Base-by-base conservation (phyloP, 2,888 invertebrate species). In the Achlya flavicornis region DNA sequence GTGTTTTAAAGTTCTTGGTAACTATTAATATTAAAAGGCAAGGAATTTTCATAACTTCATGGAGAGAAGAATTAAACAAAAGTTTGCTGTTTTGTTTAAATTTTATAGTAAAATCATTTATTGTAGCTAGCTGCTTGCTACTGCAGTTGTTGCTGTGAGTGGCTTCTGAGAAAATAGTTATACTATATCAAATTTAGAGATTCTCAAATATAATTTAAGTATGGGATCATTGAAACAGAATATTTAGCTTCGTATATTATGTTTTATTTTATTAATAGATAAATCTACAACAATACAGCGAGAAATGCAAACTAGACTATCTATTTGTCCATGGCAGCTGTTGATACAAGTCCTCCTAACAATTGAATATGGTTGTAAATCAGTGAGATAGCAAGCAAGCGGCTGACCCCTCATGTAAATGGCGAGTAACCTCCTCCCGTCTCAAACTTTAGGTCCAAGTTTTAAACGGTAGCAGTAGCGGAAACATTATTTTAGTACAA, bases 341-440 rank as follows among this genome's bases (percentile, higher is more conserved):
- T 88, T 91, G 89, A 89, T 92, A 88, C 89, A 88, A 88, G 85
- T 86, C 82, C 80, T 80, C 84, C 86, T 83, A 86, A 90, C 91
- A 92, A 92, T 92, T 91, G 92, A 92, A 92, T 92, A 87, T 85
- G 86, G 88, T 77, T 83, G 88, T 92, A 92, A 92, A 92, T 92
- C 92, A 92, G 86, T 66, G 81, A 86, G 91, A 91, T 91, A 91
- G 87, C 83, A 76, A 77, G 70, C 78, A 78, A 79, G 79, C 53
- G 53, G 19, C 84, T 91, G 88, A 90, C 90, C 89, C 82, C 86
- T 86, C 89, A 90, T 90, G 90, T 88, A 90, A 88, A 91, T 90
- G 85, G 86, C 82, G 71, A 81, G 74, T 79, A 75, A 79, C 84
- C 80, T 82, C 82, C 85, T 77, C 83, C 83, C 82, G 53, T 80